A percentile compares a stretch with the other conserved stretches of the same genome.
Evolutionary conservation across 2,888 invertebrate genomes (phyloP).

Genomic region (Micropterix aruncella): DNA sequence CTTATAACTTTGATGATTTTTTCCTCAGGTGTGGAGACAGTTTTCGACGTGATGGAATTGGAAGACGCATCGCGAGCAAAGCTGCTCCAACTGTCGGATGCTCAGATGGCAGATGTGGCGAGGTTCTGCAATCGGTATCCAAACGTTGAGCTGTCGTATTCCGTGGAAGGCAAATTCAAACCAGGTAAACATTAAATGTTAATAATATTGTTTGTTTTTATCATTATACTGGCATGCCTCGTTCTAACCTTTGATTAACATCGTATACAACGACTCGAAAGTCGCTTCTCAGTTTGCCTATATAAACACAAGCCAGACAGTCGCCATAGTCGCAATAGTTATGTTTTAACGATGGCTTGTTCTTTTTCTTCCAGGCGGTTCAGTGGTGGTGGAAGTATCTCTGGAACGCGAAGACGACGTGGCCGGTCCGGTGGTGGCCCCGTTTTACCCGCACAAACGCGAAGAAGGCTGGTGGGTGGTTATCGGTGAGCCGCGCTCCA

Average conservation of each 20-base stretch:
- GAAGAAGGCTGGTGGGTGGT: slow-evolving; percentile 98
- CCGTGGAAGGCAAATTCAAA: slow-evolving; percentile 20
- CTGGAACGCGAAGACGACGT: slow-evolving; percentile 95
- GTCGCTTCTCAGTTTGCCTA: too few relatives aligned
- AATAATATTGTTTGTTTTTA: background rate
- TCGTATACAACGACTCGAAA: too few relatives aligned
- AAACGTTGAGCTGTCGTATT: slow-evolving; percentile 90
- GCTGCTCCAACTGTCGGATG: slow-evolving; percentile 63
- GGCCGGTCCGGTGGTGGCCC: slow-evolving; percentile 93
- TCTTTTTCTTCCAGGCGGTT: slow-evolving; percentile 55
- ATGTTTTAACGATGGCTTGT: too few relatives aligned
- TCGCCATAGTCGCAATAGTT: too few relatives aligned
- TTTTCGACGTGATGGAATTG: slow-evolving; percentile 92
- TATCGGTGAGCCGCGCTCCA: slow-evolving; percentile 89
- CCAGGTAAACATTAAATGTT: slow-evolving; percentile 58
- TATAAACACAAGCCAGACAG: too few relatives aligned
- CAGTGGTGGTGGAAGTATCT: slow-evolving; percentile 75
- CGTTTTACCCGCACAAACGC: slow-evolving; percentile 91
- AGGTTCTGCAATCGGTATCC: slow-evolving; percentile 98
- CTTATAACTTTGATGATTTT: too few relatives aligned
- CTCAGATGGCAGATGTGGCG: slow-evolving; percentile 95
- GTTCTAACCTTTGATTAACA: too few relatives aligned
- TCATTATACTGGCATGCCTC: too few relatives aligned
- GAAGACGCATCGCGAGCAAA: slow-evolving; percentile 80
- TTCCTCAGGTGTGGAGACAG: slow-evolving; percentile 71